Percentiles rank a stretch among this genome's conserved stretches.
phyloP scores from a whole-genome alignment of 2,888 invertebrate genomes.

The Protula sp. region DNA sequence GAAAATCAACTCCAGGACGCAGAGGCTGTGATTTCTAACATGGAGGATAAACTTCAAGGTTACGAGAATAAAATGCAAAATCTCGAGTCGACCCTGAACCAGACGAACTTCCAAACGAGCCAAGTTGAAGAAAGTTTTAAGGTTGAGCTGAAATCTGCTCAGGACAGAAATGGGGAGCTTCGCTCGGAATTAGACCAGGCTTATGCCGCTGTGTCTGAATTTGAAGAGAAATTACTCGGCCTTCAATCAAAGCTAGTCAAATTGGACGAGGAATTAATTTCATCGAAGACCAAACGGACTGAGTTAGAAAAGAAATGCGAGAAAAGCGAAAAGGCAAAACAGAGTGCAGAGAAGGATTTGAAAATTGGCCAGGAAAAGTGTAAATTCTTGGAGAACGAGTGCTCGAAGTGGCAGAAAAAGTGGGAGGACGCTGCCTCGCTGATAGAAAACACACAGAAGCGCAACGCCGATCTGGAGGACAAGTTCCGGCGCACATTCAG shows the following conservation, averaged over 20 bases:
- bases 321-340: too few relatives aligned
- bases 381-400: background rate
- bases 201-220: background rate
- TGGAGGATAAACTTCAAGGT: background rate
- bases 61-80: background rate
- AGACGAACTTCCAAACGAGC: background rate
- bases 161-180: background rate
- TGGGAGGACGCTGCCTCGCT: background rate
- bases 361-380: too few relatives aligned
- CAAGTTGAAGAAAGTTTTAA: background rate
- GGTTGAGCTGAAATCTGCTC: background rate
- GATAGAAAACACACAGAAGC: background rate
- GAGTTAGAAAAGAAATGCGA: background rate
- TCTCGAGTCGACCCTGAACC: background rate
- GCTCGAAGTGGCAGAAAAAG: background rate
- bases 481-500: background rate
- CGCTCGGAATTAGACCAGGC: background rate
- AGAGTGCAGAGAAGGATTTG: too few relatives aligned
- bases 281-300: background rate
- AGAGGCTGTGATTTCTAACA: background rate
- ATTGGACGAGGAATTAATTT: background rate
- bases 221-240: background rate
- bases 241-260: background rate
- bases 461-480: background rate
- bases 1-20: background rate